phyloP scores from a whole-genome alignment of 2,888 invertebrate species.

The Stramonita haemastoma region DNA sequence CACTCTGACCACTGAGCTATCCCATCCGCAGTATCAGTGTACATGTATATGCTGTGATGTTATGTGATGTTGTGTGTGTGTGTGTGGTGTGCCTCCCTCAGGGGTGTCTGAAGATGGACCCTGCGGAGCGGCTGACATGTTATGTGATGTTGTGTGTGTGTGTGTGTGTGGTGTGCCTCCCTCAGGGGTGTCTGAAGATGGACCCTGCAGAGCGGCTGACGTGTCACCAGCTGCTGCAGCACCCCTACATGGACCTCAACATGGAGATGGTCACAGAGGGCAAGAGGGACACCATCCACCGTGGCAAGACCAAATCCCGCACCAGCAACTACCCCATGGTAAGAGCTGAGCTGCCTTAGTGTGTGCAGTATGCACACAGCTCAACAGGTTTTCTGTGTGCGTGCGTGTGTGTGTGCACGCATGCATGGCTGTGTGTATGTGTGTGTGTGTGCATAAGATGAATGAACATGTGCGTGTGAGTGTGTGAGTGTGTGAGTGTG shows the following conservation, averaged over 20 bases:
- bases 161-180: neutral
- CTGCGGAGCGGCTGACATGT: conserved; percentile 90
- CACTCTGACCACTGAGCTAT: too few relatives aligned
- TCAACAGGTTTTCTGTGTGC: neutral
- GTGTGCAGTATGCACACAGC: neutral
- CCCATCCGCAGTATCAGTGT: too few relatives aligned
- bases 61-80: neutral
- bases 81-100: conserved; percentile 75
- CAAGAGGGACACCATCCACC: conserved; percentile 40
- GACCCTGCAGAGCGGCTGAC: conserved; percentile 94
- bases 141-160: neutral
- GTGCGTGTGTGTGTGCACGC: neutral
- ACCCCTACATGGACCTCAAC: conserved; percentile 89
- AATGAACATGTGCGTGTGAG: too few relatives aligned
- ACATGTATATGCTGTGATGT: too few relatives aligned
- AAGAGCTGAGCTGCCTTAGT: conserved; percentile 41
- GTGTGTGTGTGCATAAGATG: conserved; percentile 24
- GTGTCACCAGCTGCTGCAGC: conserved; percentile 92
- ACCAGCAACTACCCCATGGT: conserved; percentile 57
- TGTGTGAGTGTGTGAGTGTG: neutral
- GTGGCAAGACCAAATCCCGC: conserved; percentile 52
- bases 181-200: conserved; percentile 94
- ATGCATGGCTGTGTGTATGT: neutral
- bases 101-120: conserved; percentile 97
- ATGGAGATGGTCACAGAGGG: conserved; percentile 57